Conservation (phyloP, 2,113 vertebrate genomes). For the Cisticola juncidis region DNA sequence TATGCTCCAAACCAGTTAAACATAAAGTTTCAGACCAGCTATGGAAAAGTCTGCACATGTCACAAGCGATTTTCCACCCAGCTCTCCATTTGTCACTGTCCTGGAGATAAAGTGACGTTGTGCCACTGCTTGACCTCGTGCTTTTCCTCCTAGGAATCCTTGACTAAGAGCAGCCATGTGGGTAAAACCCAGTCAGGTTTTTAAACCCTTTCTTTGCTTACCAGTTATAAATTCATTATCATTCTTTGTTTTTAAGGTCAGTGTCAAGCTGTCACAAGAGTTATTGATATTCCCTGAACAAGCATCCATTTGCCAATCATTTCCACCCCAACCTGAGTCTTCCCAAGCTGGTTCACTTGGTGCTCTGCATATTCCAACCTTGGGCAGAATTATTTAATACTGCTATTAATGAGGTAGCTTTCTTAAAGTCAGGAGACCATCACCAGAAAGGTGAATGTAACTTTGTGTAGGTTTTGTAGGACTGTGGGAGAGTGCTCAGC, state of each 20-base stretch:
- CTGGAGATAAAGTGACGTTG: neutral
- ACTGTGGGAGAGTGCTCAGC: neutral
- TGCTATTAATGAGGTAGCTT: neutral
- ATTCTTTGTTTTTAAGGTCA: neutral
- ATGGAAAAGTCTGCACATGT: neutral
- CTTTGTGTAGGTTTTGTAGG: neutral
- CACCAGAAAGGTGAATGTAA: neutral
- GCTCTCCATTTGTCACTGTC: neutral
- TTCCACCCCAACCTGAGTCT: neutral
- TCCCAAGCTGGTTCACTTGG: neutral
- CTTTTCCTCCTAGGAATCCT: neutral
- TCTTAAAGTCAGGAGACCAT: neutral
- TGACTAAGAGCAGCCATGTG: neutral
- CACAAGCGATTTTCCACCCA: neutral
- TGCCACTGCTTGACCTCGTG: neutral
- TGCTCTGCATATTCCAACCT: neutral
- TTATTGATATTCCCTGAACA: neutral
- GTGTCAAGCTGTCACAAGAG: neutral
- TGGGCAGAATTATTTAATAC: neutral
- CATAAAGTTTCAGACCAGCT: neutral
- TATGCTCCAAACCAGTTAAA: neutral
- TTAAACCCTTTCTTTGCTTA: neutral
- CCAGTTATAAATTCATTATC: neutral
- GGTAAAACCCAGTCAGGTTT: neutral
- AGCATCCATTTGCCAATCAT: neutral